Evolutionary conservation across 2,113 vertebrate species (phyloP).

Genomic region (Psilopogon haemacephalus): DNA sequence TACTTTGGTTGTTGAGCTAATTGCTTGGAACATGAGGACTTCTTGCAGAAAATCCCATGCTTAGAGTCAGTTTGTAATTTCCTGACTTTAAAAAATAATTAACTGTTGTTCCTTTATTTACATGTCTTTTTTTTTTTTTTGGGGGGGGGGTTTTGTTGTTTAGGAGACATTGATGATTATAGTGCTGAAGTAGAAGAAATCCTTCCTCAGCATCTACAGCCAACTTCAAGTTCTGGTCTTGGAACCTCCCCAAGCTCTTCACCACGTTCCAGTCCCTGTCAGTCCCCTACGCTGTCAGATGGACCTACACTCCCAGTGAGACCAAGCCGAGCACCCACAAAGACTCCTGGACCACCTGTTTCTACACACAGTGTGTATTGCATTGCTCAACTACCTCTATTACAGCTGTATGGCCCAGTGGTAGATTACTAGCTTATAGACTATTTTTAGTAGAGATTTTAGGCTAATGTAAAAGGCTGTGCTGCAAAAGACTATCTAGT

Average conservation of each 20-base stretch:
- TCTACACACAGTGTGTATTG: constrained; percentile 66
- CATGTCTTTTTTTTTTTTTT: neutral
- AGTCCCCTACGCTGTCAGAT: constrained; percentile 89
- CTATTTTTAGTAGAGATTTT: neutral
- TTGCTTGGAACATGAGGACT: neutral
- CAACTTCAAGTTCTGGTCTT: constrained; percentile 76
- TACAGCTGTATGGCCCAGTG: neutral
- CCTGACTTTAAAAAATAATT: neutral
- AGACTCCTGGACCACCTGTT: constrained; percentile 75
- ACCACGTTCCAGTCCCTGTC: constrained; percentile 89
- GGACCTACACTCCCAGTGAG: constrained; percentile 76
- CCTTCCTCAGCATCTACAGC: constrained; percentile 93
- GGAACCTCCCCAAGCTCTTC: constrained; percentile 87
- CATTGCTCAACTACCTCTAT: fast-evolving
- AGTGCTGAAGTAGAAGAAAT: constrained; percentile 90
- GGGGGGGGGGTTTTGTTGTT: neutral
- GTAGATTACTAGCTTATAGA: neutral
- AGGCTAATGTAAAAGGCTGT: neutral
- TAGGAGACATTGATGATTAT: constrained; percentile 93
- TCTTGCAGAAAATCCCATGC: neutral
- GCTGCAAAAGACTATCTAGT: neutral
- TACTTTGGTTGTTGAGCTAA: neutral
- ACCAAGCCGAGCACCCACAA: constrained; percentile 80
- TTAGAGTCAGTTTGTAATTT: neutral
- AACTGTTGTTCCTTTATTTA: neutral